A percentile compares a stretch with the other conserved stretches of the same genome.
These are phyloP conservation scores for Ceratotherium simum DNA, from an alignment of 2,113 vertebrate genomes.

Conservation along the genomic window DNA sequence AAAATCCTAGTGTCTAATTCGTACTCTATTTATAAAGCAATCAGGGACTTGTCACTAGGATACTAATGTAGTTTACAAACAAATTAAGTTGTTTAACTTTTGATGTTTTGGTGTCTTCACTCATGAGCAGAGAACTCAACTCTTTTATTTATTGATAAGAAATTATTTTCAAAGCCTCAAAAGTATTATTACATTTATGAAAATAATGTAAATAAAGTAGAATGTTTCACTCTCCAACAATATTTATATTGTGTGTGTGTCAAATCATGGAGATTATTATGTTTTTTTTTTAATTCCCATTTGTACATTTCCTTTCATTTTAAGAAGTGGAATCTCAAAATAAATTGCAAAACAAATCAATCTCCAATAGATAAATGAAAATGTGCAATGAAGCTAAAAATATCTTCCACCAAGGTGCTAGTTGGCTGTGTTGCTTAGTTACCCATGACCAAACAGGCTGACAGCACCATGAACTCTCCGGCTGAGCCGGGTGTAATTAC, in stretches of 20 bases:
- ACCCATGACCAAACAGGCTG: constrained; percentile 75
- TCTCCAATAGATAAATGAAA: constrained; percentile 71
- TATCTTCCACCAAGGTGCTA: constrained; percentile 68
- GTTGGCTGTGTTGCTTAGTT: constrained; percentile 77
- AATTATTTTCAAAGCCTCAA: background rate
- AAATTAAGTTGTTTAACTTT: constrained; percentile 56
- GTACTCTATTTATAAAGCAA: constrained; percentile 40
- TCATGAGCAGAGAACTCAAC: background rate
- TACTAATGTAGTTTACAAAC: constrained; percentile 45
- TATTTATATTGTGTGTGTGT: background rate
- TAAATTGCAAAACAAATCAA: constrained; percentile 70
- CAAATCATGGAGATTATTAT: background rate
- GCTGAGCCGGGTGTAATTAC: constrained; percentile 74
- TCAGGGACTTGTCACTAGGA: background rate
- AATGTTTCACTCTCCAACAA: background rate
- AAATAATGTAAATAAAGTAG: background rate
- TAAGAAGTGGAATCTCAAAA: constrained; percentile 62
- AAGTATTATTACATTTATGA: background rate
- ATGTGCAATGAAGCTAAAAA: constrained; percentile 76
- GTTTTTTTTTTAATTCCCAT: background rate
- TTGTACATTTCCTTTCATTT: constrained; percentile 36
- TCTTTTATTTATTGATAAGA: background rate
- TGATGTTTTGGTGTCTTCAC: background rate
- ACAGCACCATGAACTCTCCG: constrained; percentile 72
- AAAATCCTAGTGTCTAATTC: background rate